Evolutionary conservation across 2,888 invertebrate genomes (phyloP).

Genomic region (Hermodice carunculata): DNA sequence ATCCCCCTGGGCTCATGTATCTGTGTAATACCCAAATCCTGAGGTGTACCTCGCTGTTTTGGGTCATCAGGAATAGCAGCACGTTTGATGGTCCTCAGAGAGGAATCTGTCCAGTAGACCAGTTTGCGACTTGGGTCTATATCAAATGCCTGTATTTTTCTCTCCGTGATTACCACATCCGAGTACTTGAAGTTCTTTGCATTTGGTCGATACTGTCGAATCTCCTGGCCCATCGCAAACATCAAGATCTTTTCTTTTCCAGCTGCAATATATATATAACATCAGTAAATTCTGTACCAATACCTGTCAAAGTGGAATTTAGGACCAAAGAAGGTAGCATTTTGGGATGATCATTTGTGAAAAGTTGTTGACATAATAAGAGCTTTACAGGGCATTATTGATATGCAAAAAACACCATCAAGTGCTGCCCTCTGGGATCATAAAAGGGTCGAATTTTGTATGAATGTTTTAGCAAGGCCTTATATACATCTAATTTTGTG

Average conservation of each 20-base stretch:
- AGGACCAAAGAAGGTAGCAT: too few relatives aligned
- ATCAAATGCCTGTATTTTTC: constrained; percentile 90
- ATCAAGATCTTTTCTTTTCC: too few relatives aligned
- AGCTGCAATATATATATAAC: too few relatives aligned
- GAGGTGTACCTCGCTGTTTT: constrained; percentile 79
- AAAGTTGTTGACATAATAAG: too few relatives aligned
- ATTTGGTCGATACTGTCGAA: constrained; percentile 70
- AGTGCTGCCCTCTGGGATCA: too few relatives aligned
- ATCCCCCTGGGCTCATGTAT: constrained; percentile 80
- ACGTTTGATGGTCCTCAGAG: constrained; percentile 89
- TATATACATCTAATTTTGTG: too few relatives aligned
- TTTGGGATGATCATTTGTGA: too few relatives aligned
- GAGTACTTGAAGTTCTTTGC: constrained; percentile 58
- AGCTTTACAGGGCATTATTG: not conserved
- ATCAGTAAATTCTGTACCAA: too few relatives aligned
- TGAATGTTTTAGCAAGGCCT: too few relatives aligned
- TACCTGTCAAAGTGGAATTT: too few relatives aligned
- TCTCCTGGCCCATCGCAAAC: constrained; percentile 88
- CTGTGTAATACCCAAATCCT: constrained; percentile 84
- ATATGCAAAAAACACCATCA: not conserved
- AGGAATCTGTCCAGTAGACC: constrained; percentile 96
- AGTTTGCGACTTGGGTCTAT: constrained; percentile 79
- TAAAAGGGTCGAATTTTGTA: too few relatives aligned
- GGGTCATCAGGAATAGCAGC: constrained; percentile 84
- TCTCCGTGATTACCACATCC: constrained; percentile 86